A percentile compares a stretch with the other conserved stretches of the same genome.
These are phyloP conservation scores for Drosophila suboccidentalis DNA, from an alignment of 2,888 invertebrate genomes.

Conservation along the genomic window DNA sequence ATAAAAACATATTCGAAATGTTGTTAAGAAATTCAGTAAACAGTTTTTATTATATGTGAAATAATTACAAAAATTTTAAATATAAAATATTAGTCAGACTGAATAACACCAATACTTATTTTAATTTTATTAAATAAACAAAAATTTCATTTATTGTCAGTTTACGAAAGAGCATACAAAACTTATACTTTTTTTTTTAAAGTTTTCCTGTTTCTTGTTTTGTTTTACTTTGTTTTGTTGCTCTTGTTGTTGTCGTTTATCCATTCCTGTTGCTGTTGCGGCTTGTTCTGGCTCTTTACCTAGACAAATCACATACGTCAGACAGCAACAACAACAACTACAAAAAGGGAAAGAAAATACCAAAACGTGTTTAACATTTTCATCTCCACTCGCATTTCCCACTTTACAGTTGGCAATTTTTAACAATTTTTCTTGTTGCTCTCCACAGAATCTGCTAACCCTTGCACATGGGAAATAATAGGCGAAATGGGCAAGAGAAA, in stretches of 20 bases:
- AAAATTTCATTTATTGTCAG: background rate
- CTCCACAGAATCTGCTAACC: slow-evolving; percentile 67
- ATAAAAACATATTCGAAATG: background rate
- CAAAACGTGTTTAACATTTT: slow-evolving; percentile 77
- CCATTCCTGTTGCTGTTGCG: slow-evolving; percentile 38
- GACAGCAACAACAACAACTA: slow-evolving; percentile 26
- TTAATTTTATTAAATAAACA: background rate
- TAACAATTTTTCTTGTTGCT: slow-evolving; percentile 76
- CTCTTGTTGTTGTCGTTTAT: slow-evolving; percentile 26
- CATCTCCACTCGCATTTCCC: slow-evolving; percentile 60
- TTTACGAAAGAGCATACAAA: slow-evolving; percentile 10
- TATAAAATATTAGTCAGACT: too few species aligned
- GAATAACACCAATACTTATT: too few species aligned
- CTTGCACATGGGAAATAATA: slow-evolving; percentile 43
- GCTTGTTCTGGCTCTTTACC: slow-evolving; percentile 46
- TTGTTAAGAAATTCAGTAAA: background rate
- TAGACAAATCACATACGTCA: slow-evolving; percentile 67
- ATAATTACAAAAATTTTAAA: background rate
- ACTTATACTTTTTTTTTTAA: slow-evolving; percentile 9
- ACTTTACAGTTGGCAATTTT: slow-evolving; percentile 59
- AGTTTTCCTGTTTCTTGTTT: slow-evolving; percentile 30
- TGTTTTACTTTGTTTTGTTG: slow-evolving; percentile 16
- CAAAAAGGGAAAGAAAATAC: slow-evolving; percentile 10
- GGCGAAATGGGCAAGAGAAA: background rate
- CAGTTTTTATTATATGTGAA: too few species aligned